Conservation (phyloP, 2,113 vertebrate genomes). For the Prinia subflava region DNA sequence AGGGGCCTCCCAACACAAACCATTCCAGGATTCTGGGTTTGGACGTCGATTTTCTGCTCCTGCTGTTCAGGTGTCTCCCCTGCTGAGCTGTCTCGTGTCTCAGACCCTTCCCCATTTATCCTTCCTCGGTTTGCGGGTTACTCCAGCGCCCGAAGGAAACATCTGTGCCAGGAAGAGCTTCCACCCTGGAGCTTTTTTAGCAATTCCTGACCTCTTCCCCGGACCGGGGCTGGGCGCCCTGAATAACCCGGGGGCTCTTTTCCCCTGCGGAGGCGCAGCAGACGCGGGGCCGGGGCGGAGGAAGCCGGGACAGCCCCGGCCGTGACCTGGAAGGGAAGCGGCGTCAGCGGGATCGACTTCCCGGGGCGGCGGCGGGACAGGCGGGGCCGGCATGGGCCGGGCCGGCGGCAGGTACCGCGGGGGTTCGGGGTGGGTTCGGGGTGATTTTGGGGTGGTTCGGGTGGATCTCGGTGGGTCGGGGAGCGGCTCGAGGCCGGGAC, state of each 20-base stretch:
- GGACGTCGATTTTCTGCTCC: not conserved
- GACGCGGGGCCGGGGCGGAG: too few relatives aligned
- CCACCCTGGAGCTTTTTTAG: rapidly evolving
- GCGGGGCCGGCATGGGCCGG: not conserved
- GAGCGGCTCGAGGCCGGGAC: not conserved
- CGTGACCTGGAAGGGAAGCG: conserved; percentile 5
- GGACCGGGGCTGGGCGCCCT: rapidly evolving
- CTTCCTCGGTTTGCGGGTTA: too few relatives aligned
- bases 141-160: too few relatives aligned
- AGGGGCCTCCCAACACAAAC: too few relatives aligned
- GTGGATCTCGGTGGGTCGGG: not conserved
- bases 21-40: not conserved
- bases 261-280: not conserved
- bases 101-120: rapidly evolving
- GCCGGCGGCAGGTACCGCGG: not conserved
- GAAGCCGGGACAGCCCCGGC: not conserved
- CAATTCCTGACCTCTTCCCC: rapidly evolving
- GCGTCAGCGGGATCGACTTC: not conserved
- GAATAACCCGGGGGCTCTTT: not conserved
- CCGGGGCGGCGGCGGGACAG: not conserved
- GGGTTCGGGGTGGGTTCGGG: rapidly evolving
- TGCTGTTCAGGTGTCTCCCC: not conserved
- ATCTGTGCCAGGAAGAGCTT: rapidly evolving
- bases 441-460: not conserved
- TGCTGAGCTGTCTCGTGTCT: rapidly evolving